phyloP scores from a whole-genome alignment of 2,888 invertebrate genomes.

The Himalopsyche tibetana region DNA sequence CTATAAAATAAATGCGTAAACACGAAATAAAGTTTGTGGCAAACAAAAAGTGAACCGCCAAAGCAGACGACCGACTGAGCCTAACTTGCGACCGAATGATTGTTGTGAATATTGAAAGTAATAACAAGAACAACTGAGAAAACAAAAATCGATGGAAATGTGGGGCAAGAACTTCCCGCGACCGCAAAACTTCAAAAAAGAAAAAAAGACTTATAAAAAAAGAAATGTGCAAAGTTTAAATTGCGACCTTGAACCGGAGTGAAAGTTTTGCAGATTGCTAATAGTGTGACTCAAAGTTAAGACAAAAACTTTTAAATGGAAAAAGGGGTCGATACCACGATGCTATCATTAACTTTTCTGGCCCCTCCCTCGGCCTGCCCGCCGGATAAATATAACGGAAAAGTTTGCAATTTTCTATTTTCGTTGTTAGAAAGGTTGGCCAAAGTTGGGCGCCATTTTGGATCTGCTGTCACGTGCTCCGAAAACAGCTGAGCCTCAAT shows the following conservation, averaged over 20 bases:
- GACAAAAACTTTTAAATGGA: slow-evolving; percentile 67
- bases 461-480: slow-evolving; percentile 52
- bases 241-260: slow-evolving; percentile 78
- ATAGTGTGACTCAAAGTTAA: slow-evolving; percentile 72
- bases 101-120: slow-evolving; percentile 69
- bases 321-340: slow-evolving; percentile 67
- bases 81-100: slow-evolving; percentile 39
- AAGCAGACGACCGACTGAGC: background rate
- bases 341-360: slow-evolving; percentile 66
- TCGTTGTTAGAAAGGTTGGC: slow-evolving; percentile 50
- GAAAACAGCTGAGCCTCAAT: slow-evolving; percentile 59
- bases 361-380: slow-evolving; percentile 46
- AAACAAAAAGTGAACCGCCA: slow-evolving; percentile 53
- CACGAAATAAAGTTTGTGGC: slow-evolving; percentile 47
- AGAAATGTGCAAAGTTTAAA: slow-evolving; percentile 78
- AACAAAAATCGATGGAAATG: slow-evolving; percentile 80
- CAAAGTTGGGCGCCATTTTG: slow-evolving; percentile 60
- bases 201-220: slow-evolving; percentile 78
- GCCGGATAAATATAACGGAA: slow-evolving; percentile 64
- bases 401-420: slow-evolving; percentile 64
- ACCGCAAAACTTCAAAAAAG: slow-evolving; percentile 64
- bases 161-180: slow-evolving; percentile 77
- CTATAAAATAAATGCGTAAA: slow-evolving; percentile 54
- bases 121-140: slow-evolving; percentile 77
- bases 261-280: slow-evolving; percentile 76